Base-by-base conservation (phyloP, 2,888 invertebrate genomes). In the Rhamphomyia laevipes region DNA sequence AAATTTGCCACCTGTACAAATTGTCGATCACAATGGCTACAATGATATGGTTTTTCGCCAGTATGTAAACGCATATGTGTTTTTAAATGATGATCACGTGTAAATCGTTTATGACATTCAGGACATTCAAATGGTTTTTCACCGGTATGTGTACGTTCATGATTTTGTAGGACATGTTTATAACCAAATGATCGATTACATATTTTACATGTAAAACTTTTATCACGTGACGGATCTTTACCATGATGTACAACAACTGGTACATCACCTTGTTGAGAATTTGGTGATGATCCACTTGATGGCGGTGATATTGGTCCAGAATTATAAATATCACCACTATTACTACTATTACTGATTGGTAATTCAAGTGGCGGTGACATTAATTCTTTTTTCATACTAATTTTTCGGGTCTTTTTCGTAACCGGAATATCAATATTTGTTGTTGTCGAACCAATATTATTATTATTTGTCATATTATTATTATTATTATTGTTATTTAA, bases 1-100 rank as follows among this genome's bases (percentile, higher is more conserved):
- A 93, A 75, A 67, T 93, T 93, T 13, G 93, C 93, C 37, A 93
- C 92, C 70, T 93, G 93, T 35, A 93, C 92, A 68, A 93, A 93
- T 64, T 90, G 87, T 3, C 91, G 80, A 56, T 92, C 90, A 72
- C 93, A 93, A 67, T 89, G 89, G 47, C 84, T 84, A 71, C 93
- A 93, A 62, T 86, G 85, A 70, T 92, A 93, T 0, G 93, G 93
- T 61, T 92, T 87, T 67, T 93, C 93, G 1, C 93, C 93, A 2
- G 93, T 93, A 68, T 93, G 93, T 53, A 93, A 73, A 23, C 93
- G 77, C 77, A 93, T 85, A 70, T 93, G 93, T 1, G 93, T 93
- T 72, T 93, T 93, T 47, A 93, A 74, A 62, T 93, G 93, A 63
- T 93, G 93, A 65, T 93, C 93, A 45, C 93, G 78, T 2, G 92